Conservation (phyloP, 2,797 vertebrate genomes). For the Eulemur albifrons region DNA sequence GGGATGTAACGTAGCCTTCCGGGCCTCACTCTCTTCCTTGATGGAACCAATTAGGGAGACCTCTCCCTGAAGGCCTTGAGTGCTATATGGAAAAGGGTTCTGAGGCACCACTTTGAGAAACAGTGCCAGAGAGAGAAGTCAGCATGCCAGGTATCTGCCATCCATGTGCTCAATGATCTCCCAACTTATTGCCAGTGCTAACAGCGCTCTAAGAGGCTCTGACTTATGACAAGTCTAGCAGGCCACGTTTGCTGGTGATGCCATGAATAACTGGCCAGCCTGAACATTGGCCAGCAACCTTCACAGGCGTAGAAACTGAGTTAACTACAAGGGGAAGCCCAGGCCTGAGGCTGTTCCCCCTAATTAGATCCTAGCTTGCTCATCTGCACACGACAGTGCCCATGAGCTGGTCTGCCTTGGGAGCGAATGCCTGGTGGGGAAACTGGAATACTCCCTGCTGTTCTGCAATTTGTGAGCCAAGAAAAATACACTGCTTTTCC, state of each 20-base stretch:
- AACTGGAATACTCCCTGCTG: not conserved
- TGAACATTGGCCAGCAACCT: not conserved
- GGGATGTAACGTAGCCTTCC: not conserved
- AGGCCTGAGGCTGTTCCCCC: not conserved
- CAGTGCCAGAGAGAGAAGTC: not conserved
- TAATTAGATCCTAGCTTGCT: not conserved
- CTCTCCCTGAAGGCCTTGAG: not conserved
- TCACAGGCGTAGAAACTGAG: not conserved
- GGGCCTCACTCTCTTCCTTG: not conserved
- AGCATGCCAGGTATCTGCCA: accelerated
- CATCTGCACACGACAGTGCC: not conserved
- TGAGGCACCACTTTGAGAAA: not conserved
- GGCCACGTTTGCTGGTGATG: not conserved
- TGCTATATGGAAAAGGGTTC: not conserved
- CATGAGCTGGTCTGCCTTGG: not conserved
- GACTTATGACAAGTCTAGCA: not conserved
- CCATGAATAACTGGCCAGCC: not conserved
- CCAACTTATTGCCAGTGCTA: not conserved
- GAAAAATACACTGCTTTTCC: not conserved
- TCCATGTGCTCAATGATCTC: not conserved
- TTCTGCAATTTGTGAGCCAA: not conserved
- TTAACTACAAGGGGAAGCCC: not conserved
- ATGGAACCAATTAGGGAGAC: not conserved
- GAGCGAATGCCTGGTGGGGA: not conserved
- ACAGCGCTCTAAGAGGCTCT: not conserved